These are phyloP conservation scores for Aleiodes alternator DNA, from an alignment of 2,888 invertebrate genomes.

Conservation along the genomic window DNA sequence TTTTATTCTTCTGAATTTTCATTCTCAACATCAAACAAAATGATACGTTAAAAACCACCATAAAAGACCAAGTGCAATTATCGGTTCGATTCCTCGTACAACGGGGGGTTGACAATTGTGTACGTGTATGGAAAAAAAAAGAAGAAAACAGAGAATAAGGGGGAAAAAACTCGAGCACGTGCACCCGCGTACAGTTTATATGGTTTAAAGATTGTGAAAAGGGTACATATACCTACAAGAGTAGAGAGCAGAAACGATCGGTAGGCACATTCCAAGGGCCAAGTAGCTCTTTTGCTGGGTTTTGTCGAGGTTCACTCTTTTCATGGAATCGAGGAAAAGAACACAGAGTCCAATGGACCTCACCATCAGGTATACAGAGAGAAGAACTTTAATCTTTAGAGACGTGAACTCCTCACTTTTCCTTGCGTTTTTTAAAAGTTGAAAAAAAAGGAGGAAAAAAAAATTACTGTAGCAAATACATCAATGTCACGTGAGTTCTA, in stretches of 20 bases:
- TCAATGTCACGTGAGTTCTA: no score
- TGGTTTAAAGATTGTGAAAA: conserved; percentile 27
- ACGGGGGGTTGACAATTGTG: conserved; percentile 31
- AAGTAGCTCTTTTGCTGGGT: conserved; percentile 5
- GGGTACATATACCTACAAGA: conserved; percentile 1
- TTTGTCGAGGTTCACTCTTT: conserved; percentile 23
- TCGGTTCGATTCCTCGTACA: conserved; percentile 35
- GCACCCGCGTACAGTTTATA: conserved; percentile 29
- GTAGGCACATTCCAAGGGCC: conserved; percentile 28
- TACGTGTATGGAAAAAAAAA: conserved; percentile 6
- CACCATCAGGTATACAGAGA: conserved; percentile 23
- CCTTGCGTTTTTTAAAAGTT: no score
- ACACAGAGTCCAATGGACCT: background rate
- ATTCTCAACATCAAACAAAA: conserved; percentile 27
- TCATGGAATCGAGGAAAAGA: conserved; percentile 29
- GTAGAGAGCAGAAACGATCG: conserved; percentile 11
- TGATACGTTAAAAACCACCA: conserved; percentile 18
- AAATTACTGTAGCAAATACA: no score
- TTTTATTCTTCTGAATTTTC: background rate
- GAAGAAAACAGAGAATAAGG: background rate
- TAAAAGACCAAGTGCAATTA: conserved; percentile 34
- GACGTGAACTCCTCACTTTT: conserved; percentile 8
- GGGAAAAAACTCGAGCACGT: conserved; percentile 32
- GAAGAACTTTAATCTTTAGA: conserved; percentile 1
- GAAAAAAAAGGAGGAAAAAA: no score